These are phyloP conservation scores for Trochalopteron elliotii DNA, from an alignment of 2,113 vertebrate genomes.

Conservation along the genomic window DNA sequence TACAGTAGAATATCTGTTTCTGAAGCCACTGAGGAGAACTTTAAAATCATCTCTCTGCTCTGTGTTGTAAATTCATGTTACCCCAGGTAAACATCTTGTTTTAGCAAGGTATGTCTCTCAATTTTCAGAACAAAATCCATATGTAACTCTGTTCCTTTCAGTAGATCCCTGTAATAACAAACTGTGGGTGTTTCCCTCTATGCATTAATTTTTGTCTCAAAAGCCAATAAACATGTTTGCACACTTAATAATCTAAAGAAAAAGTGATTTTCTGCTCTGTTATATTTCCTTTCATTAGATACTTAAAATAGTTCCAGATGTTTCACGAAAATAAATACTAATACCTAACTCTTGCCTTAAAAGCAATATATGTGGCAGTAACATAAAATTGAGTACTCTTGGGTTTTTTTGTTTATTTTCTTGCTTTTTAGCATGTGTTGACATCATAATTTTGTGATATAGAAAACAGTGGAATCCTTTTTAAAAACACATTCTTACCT, in stretches of 20 bases:
- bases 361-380: not conserved
- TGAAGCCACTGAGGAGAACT: not conserved
- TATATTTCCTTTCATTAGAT: slow-evolving; percentile 26
- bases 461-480: not conserved
- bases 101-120: not conserved
- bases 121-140: not conserved
- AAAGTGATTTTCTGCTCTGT: not conserved
- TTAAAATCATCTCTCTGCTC: not conserved
- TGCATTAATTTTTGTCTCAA: not conserved
- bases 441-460: not conserved
- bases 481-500: not conserved
- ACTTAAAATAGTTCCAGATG: not conserved
- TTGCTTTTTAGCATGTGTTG: not conserved
- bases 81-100: not conserved
- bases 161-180: not conserved
- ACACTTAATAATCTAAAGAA: slow-evolving; percentile 4
- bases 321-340: not conserved
- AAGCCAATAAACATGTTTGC: not conserved
- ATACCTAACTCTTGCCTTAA: slow-evolving; percentile 31
- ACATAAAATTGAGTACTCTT: not conserved
- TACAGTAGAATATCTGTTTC: not conserved
- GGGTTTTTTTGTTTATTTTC: fast-evolving
- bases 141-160: not conserved
- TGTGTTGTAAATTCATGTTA: not conserved
- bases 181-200: not conserved